Percentiles rank a stretch among this genome's conserved stretches.
These are phyloP conservation scores for Psittacara wagleri DNA, from an alignment of 2,113 vertebrate species.

Conservation along the genomic window DNA sequence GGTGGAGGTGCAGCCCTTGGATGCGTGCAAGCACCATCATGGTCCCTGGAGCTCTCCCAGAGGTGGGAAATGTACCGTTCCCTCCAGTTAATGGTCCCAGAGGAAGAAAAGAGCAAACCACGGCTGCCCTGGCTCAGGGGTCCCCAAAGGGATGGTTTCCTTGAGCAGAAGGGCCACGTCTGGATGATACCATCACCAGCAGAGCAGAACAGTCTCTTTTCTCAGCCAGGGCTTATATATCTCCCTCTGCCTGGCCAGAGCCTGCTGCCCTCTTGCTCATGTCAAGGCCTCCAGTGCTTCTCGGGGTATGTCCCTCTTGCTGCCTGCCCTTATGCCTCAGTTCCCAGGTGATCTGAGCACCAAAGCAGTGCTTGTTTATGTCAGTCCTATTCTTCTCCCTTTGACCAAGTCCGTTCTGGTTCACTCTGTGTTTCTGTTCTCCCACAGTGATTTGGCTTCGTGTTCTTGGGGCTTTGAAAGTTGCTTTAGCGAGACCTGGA, in stretches of 20 bases:
- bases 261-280: background rate
- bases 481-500: background rate
- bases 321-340: background rate
- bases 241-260: background rate
- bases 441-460: background rate
- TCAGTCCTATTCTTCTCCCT: background rate
- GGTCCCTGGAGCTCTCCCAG: background rate
- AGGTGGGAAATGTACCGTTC: background rate
- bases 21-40: accelerated
- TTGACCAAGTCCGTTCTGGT: background rate
- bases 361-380: background rate
- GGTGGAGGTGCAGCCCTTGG: background rate
- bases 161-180: accelerated
- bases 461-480: background rate
- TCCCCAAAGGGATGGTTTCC: background rate
- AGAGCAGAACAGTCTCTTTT: background rate
- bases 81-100: background rate
- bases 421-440: background rate
- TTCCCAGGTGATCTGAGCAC: background rate
- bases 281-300: background rate
- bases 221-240: accelerated
- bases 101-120: background rate
- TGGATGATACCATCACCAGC: accelerated
- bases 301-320: accelerated
- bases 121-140: too few species aligned